A percentile compares a stretch with the other conserved stretches of the same genome.
These are phyloP conservation scores for Pseudomyrmex cubaensis DNA, from an alignment of 1,140 invertebrate species.

Conservation along the genomic window DNA sequence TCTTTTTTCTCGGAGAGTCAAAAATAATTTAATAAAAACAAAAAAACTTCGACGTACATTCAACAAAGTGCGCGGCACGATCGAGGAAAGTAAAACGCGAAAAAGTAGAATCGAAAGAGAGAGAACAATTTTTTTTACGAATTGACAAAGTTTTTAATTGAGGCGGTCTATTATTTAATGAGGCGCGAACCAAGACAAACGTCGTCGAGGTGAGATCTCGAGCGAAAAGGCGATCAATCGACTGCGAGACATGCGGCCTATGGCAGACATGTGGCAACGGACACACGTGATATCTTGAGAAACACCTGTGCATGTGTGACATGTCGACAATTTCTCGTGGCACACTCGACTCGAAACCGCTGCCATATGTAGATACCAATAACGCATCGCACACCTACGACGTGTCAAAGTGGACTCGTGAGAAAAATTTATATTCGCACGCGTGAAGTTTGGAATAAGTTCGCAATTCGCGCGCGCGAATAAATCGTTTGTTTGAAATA, in stretches of 20 bases:
- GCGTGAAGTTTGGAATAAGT: not conserved
- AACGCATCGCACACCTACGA: slow-evolving; percentile 17
- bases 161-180: not conserved
- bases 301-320: slow-evolving; percentile 84
- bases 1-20: no score
- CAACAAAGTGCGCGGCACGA: no score
- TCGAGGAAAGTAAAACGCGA: no score
- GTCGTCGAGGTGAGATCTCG: not conserved
- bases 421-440: not conserved
- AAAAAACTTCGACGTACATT: no score
- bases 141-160: not conserved
- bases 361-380: slow-evolving; percentile 71
- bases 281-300: slow-evolving; percentile 79
- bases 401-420: slow-evolving; percentile 47
- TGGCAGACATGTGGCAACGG: slow-evolving; percentile 5
- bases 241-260: slow-evolving; percentile 4
- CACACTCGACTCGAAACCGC: slow-evolving; percentile 69
- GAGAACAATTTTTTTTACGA: not conserved
- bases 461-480: no score
- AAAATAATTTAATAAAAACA: no score
- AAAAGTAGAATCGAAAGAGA: no score
- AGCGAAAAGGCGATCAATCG: slow-evolving; percentile 23
- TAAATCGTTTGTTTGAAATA: no score
- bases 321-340: slow-evolving; percentile 71
- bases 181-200: not conserved